Evolutionary conservation across 2,888 invertebrate genomes (phyloP).

Genomic region (Lasioglossum zephyrum): DNA sequence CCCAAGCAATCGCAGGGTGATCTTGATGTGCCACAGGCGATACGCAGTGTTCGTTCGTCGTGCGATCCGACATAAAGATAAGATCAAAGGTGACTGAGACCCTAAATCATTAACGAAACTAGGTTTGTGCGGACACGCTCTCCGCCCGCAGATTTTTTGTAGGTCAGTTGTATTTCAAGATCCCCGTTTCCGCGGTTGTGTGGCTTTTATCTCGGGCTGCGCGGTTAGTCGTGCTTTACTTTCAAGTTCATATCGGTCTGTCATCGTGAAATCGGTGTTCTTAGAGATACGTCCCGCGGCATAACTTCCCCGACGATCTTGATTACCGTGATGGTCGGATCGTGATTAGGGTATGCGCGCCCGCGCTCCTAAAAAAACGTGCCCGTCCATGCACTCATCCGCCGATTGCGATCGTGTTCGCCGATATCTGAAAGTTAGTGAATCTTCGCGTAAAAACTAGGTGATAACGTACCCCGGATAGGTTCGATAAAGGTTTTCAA

Average conservation of each 20-base stretch:
- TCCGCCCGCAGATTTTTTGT: constrained; percentile 28
- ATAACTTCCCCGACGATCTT: constrained; percentile 11
- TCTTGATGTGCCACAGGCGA: not conserved
- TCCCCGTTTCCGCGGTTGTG: constrained; percentile 20
- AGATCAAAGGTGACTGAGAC: not conserved
- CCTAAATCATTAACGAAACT: not conserved
- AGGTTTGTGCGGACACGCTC: not conserved
- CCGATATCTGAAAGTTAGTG: constrained; percentile 49
- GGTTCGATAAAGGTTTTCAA: constrained; percentile 34
- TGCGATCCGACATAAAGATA: not conserved
- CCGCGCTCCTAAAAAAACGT: not conserved
- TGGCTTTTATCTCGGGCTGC: constrained; percentile 19
- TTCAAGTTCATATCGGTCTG: constrained; percentile 24
- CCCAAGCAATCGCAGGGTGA: not conserved
- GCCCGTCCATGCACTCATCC: constrained; percentile 13
- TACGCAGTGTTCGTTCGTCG: not conserved
- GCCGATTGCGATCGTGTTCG: constrained; percentile 53
- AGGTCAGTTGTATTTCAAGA: constrained; percentile 46
- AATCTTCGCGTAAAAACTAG: constrained; percentile 41
- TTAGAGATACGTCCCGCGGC: not conserved
- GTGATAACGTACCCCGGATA: constrained; percentile 45
- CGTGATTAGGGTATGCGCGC: not conserved
- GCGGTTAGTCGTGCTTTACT: constrained; percentile 20
- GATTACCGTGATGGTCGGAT: not conserved
- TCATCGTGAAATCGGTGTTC: constrained; percentile 22